Evolutionary conservation across 2,888 invertebrate genomes (phyloP).

Genomic region (Dryomyza anilis): DNA sequence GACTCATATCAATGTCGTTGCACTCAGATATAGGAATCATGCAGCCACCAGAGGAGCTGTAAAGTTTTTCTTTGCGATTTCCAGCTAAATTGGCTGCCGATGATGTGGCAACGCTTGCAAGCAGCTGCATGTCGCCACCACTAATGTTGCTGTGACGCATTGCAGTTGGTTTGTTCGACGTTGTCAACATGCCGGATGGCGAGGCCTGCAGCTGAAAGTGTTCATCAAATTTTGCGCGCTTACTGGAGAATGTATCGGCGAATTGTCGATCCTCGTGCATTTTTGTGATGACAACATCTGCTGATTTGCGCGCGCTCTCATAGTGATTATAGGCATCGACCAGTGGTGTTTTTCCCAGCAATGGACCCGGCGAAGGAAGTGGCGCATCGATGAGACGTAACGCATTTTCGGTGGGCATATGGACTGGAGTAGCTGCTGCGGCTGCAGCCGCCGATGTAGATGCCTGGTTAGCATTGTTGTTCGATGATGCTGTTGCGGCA

Average conservation of each 20-base stretch:
- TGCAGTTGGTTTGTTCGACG: neutral
- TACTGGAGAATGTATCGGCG: constrained; percentile 33
- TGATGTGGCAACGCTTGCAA: neutral
- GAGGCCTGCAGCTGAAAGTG: constrained; percentile 25
- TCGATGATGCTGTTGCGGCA: constrained; percentile 23
- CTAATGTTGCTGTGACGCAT: constrained; percentile 31
- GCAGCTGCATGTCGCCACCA: constrained; percentile 41
- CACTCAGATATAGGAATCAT: constrained; percentile 69
- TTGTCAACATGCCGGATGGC: neutral
- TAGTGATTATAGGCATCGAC: constrained; percentile 69
- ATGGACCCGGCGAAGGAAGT: constrained; percentile 80
- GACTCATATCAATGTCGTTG: constrained; percentile 69
- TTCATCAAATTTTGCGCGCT: constrained; percentile 43
- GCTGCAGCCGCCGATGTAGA: constrained; percentile 20
- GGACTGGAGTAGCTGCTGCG: constrained; percentile 18
- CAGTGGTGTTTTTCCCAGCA: constrained; percentile 80
- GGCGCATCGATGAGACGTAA: constrained; percentile 66
- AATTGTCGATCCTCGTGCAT: constrained; percentile 57
- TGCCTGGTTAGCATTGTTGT: constrained; percentile 13
- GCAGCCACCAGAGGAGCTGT: constrained; percentile 57
- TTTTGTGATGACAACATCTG: constrained; percentile 57
- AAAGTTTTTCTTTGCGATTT: constrained; percentile 52
- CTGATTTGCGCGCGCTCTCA: constrained; percentile 45
- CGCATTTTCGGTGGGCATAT: constrained; percentile 36
- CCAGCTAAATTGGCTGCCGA: neutral